Conservation (phyloP, 1,140 invertebrate species). For the Drosophila suzukii region DNA sequence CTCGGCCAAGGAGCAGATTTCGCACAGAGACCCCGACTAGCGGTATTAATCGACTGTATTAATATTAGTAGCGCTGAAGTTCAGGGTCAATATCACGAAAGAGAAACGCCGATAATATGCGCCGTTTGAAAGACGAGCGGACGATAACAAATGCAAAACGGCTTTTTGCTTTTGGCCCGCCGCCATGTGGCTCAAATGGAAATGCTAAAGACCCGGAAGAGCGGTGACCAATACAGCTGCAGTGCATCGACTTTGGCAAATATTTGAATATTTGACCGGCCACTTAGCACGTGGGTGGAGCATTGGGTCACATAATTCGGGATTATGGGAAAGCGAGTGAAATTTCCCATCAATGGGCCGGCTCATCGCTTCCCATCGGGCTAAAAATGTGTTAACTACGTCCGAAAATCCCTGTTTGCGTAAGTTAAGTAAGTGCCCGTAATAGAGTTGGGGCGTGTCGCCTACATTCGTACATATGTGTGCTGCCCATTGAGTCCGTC, state of each 20-base stretch:
- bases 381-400: conserved; percentile 43
- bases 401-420: conserved; percentile 33
- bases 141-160: conserved; percentile 65
- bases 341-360: conserved; percentile 21
- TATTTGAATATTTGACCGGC: conserved; percentile 53
- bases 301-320: neutral
- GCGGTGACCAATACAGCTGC: conserved; percentile 26
- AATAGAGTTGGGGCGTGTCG: conserved; percentile 19
- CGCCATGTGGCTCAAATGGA: conserved; percentile 21
- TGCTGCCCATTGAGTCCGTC: conserved; percentile 34
- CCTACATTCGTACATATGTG: conserved; percentile 26
- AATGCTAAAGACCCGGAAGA: conserved; percentile 69
- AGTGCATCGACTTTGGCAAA: conserved; percentile 24
- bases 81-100: conserved; percentile 68
- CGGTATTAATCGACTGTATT: conserved; percentile 44
- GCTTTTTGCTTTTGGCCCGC: conserved; percentile 41
- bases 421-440: conserved; percentile 23
- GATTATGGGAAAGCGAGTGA: conserved; percentile 33
- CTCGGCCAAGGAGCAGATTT: conserved; percentile 45
- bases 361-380: conserved; percentile 25
- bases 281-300: conserved; percentile 29
- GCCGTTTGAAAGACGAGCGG: conserved; percentile 31
- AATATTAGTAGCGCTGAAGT: conserved; percentile 60
- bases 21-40: conserved; percentile 40
- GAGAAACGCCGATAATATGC: conserved; percentile 51